phyloP scores from a whole-genome alignment of 2,113 vertebrate genomes.

The Plotosus lineatus region DNA sequence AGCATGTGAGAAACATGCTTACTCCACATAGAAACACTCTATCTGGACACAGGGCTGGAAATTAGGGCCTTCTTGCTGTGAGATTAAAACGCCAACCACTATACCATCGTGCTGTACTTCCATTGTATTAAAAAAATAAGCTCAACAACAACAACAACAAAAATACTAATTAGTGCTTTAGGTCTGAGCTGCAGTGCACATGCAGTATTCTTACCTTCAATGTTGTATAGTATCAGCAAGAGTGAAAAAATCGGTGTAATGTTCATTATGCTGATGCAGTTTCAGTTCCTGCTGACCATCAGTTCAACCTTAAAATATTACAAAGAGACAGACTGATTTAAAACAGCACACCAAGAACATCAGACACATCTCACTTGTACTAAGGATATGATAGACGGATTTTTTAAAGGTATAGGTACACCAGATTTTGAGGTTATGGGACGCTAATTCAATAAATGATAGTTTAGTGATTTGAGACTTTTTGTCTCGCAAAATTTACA shows the following conservation, averaged over 20 bases:
- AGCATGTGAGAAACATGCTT: too few species aligned
- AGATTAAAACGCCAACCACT: too few species aligned
- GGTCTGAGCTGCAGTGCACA: background rate
- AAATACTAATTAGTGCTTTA: background rate
- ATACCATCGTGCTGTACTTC: too few species aligned
- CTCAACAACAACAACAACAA: background rate
- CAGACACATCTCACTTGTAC: background rate
- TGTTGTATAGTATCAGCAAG: slow-evolving; percentile 23
- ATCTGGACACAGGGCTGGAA: too few species aligned
- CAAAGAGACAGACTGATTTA: background rate
- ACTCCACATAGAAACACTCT: too few species aligned
- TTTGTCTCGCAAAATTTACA: background rate
- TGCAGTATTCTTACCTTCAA: slow-evolving; percentile 43
- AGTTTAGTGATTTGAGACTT: background rate
- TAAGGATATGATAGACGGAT: background rate
- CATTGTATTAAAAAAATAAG: background rate
- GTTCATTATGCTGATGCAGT: slow-evolving; percentile 42
- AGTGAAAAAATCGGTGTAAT: slow-evolving; percentile 17
- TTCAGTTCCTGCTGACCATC: slow-evolving; percentile 12
- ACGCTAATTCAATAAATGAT: background rate
- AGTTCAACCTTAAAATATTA: slow-evolving; percentile 10
- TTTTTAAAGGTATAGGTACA: too few species aligned
- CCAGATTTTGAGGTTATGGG: background rate
- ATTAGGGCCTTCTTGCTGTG: too few species aligned
- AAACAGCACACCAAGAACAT: background rate